phyloP scores from a whole-genome alignment of 2,113 vertebrate species.

The Microtus pennsylvanicus region DNA sequence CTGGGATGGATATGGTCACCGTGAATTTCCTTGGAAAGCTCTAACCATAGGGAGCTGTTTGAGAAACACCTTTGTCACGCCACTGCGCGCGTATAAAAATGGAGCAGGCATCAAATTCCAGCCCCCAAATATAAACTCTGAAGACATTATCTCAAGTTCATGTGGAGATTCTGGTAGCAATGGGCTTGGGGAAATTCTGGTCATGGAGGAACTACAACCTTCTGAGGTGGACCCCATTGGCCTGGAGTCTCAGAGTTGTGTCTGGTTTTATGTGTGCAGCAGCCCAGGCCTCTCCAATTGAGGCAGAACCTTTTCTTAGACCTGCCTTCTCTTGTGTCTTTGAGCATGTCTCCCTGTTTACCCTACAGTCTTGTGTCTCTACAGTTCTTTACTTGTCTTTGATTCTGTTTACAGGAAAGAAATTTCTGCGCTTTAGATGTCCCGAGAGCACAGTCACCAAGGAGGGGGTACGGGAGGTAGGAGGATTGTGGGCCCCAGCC shows the following conservation, averaged over 20 bases:
- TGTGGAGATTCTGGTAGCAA: rapidly evolving
- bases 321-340: not conserved
- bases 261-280: not conserved
- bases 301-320: not conserved
- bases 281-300: not conserved
- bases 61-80: not conserved
- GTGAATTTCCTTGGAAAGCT: not conserved
- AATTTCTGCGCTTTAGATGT: not conserved
- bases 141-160: not conserved
- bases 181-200: not conserved
- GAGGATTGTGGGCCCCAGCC: no score
- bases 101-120: not conserved
- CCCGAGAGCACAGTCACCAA: not conserved
- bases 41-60: not conserved
- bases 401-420: not conserved
- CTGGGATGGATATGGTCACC: not conserved
- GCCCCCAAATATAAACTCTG: not conserved
- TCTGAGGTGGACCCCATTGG: not conserved
- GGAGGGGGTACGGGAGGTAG: no score
- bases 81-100: not conserved
- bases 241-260: not conserved
- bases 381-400: not conserved
- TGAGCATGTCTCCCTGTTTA: not conserved
- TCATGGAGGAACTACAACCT: not conserved
- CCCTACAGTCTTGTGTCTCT: rapidly evolving